phyloP scores from a whole-genome alignment of 2,113 vertebrate genomes.

The Gymnobelideus leadbeateri region DNA sequence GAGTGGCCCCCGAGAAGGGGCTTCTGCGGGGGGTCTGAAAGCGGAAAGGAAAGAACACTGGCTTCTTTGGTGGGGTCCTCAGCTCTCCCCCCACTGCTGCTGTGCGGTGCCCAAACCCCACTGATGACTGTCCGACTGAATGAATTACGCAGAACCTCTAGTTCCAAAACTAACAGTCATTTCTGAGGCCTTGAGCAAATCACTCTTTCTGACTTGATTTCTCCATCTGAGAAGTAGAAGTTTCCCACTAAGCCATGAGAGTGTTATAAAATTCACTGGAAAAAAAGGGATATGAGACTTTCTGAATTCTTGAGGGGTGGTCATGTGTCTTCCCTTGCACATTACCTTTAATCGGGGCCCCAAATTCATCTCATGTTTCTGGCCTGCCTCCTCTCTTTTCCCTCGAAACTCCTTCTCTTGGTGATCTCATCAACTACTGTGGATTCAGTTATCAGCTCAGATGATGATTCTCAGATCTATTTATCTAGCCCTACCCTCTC shows the following conservation, averaged over 20 bases:
- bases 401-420: neutral
- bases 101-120: too few relatives aligned
- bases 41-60: too few relatives aligned
- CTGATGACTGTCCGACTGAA: too few relatives aligned
- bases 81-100: too few relatives aligned
- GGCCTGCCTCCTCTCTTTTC: neutral
- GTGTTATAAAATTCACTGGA: neutral
- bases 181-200: constrained; percentile 17
- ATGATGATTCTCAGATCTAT: neutral
- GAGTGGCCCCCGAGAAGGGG: constrained; percentile 18
- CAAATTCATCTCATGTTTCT: neutral
- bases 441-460: neutral
- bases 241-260: neutral
- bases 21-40: too few relatives aligned
- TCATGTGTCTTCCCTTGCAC: neutral
- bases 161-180: neutral
- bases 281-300: neutral
- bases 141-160: neutral
- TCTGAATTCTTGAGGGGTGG: neutral
- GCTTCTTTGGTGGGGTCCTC: too few relatives aligned
- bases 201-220: constrained; percentile 30
- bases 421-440: neutral
- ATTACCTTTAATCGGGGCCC: too few relatives aligned
- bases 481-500: neutral
- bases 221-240: constrained; percentile 19